Conservation (phyloP, 2,888 invertebrate species). For the Fragum sueziense region DNA sequence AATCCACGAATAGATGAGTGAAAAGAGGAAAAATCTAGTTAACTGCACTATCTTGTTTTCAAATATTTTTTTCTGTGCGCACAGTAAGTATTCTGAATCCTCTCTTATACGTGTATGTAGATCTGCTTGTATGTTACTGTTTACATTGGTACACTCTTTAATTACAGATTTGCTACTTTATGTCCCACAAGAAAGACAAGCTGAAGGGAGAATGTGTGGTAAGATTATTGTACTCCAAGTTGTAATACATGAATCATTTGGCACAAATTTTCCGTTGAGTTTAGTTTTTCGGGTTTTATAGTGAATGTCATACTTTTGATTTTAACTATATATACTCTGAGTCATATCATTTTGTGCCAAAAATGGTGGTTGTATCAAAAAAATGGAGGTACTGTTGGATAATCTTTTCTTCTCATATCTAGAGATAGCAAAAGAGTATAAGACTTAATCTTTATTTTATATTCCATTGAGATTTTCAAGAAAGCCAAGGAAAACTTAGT, state of each 20-base stretch:
- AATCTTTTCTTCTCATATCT: background rate
- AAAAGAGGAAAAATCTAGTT: background rate
- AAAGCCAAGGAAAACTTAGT: too few species aligned
- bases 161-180: slow-evolving; percentile 62
- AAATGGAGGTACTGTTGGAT: background rate
- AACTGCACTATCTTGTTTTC: background rate
- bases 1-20: too few species aligned
- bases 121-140: background rate
- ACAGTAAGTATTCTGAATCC: background rate
- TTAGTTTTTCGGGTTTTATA: background rate
- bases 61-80: background rate
- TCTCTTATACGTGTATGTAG: background rate
- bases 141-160: background rate
- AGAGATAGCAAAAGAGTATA: too few species aligned
- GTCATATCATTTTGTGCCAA: background rate
- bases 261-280: too few species aligned
- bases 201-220: slow-evolving; percentile 48
- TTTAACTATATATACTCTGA: background rate
- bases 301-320: background rate
- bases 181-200: slow-evolving; percentile 57
- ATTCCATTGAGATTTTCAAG: too few species aligned
- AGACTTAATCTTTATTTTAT: too few species aligned
- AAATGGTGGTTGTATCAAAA: background rate
- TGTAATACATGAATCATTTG: too few species aligned
- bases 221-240: slow-evolving; percentile 22